Evolutionary conservation across 2,113 vertebrate species (phyloP), one percentile per base, ranked within the genome.

Genomic region (Laticauda colubrina): DNA sequence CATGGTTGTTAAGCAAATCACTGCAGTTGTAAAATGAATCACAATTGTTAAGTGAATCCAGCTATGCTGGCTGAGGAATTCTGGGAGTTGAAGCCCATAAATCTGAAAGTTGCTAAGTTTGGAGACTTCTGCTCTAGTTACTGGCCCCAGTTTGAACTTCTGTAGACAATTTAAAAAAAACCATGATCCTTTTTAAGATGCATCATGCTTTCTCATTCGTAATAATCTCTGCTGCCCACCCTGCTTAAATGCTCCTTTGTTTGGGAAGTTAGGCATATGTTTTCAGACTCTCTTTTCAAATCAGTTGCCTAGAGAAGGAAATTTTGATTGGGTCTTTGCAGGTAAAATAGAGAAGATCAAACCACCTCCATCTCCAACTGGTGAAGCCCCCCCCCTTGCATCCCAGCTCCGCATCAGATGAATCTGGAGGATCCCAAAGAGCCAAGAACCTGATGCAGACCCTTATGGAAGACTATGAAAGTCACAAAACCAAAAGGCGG

Each of bases 381-480:
- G 98, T 6, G 99, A 99, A 94, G 98, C 98, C n/a, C 97, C 98
- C 98, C 4, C 91, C 97, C 54, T 96, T 94, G 0, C 97, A 97
- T 91, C 97, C 98, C 43, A 99, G 99, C 91, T 94, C 96, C 8
- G 96, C 97, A 23, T 95, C 98, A 0, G 98, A 99, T 94, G 99
- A 99, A 96, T 98, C 98, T 12, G 97, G 97, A 3, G 99, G 98
- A 94, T 96, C 97, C 92, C 98, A 98, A 93, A 96, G 98, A 54
- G 98, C 98, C 96, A 99, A 99, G 97, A 99, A 99, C 97, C 98
- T 98, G 97, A 99, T 99, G 99, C 98, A 99, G 98, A 99, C 99
- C 1, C 98, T 99, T 56, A 98, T 99, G 99, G 99, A 99, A 94
- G 99, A 99, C 97, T 99, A 98, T 6, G 99, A 99, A 97, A 98